Conservation (phyloP, 1,140 invertebrate species). For the Phenacoccus solenopsis region DNA sequence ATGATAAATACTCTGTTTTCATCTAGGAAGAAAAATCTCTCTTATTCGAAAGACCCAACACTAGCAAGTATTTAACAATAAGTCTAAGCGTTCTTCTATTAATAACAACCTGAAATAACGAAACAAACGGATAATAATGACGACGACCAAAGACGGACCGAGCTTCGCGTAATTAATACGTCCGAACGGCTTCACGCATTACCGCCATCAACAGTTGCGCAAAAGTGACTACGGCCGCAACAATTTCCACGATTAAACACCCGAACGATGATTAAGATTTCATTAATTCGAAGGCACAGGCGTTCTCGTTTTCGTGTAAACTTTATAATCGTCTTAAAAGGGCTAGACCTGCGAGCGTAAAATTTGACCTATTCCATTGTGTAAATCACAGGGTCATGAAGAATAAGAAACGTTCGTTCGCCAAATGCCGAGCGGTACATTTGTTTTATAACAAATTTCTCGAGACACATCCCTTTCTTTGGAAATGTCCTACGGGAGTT, state of each 20-base stretch:
- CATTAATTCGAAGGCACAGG: neutral
- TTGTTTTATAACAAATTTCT: constrained; percentile 3
- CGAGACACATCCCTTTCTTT: neutral
- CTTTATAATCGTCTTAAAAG: neutral
- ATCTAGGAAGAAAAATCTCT: too few species aligned
- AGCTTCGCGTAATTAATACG: too few species aligned
- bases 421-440: neutral
- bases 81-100: too few species aligned
- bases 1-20: too few species aligned
- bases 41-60: too few species aligned
- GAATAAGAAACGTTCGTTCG: neutral
- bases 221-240: neutral
- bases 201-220: too few species aligned
- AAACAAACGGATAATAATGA: too few species aligned
- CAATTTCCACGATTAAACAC: neutral
- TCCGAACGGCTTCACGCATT: too few species aligned
- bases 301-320: neutral
- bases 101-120: too few species aligned
- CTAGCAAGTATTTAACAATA: too few species aligned
- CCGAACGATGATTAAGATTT: neutral
- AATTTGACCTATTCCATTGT: neutral
- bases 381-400: neutral
- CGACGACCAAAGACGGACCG: too few species aligned
- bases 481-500: constrained; percentile 1
- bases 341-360: neutral